phyloP scores from a whole-genome alignment of 2,797 vertebrate species.

The Acanthiza pusilla region DNA sequence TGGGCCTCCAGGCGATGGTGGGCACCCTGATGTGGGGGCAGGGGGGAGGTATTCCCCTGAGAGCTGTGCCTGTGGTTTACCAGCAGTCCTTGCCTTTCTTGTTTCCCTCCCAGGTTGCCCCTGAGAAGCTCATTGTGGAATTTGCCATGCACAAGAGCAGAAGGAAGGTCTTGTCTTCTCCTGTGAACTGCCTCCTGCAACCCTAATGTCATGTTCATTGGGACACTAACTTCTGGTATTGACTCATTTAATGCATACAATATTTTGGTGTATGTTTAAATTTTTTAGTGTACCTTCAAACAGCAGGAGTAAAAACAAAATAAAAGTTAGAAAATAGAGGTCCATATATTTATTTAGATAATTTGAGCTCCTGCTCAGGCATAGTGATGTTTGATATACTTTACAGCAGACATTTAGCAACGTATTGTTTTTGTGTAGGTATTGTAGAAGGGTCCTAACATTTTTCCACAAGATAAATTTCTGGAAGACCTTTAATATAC shows the following conservation, averaged over 20 bases:
- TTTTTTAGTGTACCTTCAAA: background rate
- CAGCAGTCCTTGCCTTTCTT: background rate
- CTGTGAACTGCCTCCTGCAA: background rate
- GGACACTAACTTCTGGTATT: background rate
- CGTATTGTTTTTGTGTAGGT: background rate
- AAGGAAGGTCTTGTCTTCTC: background rate
- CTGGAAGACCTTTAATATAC: background rate
- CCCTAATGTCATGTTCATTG: too few species aligned
- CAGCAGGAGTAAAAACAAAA: background rate
- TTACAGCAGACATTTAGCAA: background rate
- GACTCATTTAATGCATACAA: background rate
- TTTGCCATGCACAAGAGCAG: background rate
- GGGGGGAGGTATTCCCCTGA: rapidly evolving
- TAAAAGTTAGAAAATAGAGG: background rate
- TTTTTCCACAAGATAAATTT: background rate
- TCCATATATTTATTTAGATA: background rate
- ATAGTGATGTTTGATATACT: background rate
- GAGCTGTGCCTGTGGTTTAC: background rate
- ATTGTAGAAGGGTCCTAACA: background rate
- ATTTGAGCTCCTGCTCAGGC: background rate
- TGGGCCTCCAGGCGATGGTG: background rate
- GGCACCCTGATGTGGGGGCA: background rate
- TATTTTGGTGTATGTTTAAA: background rate
- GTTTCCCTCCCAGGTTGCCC: background rate
- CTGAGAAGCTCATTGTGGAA: background rate